Percentiles rank a stretch among this genome's conserved stretches.
Conservation (phyloP, 2,888 invertebrate species). For the Drosophila anomalata region DNA sequence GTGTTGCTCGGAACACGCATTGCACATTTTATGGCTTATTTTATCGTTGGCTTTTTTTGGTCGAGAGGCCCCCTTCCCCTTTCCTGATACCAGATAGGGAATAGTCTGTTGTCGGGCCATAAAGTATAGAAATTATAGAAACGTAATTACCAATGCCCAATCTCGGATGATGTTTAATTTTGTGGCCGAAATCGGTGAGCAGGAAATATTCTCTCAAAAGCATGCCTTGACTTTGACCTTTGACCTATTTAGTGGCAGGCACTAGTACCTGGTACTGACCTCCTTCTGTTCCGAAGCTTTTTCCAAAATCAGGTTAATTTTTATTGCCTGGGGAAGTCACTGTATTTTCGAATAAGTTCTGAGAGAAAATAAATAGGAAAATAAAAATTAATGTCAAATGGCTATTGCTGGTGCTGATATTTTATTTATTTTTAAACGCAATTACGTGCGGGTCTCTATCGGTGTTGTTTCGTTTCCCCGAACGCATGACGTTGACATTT, state of each 20-base stretch:
- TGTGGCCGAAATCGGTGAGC: too few species aligned
- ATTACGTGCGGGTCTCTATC: constrained; percentile 57
- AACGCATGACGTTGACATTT: constrained; percentile 60
- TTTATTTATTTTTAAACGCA: constrained; percentile 75
- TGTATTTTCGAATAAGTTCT: constrained; percentile 10
- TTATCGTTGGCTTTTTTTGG: constrained; percentile 55
- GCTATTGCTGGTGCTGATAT: constrained; percentile 41
- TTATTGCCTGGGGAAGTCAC: neutral
- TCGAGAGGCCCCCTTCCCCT: too few species aligned
- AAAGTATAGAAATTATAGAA: constrained; percentile 20
- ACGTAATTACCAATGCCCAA: constrained; percentile 55
- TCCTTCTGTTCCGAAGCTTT: too few species aligned
- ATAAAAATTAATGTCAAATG: constrained; percentile 50
- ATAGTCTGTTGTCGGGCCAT: constrained; percentile 24
- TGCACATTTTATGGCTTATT: constrained; percentile 64
- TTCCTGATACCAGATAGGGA: constrained; percentile 43
- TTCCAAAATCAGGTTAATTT: neutral
- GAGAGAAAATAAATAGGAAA: constrained; percentile 46
- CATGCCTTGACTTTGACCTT: too few species aligned
- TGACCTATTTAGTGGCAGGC: too few species aligned
- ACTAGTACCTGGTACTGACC: too few species aligned
- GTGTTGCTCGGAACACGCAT: constrained; percentile 33
- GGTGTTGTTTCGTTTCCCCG: constrained; percentile 19
- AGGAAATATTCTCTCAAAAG: too few species aligned
- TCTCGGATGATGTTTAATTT: neutral